A percentile compares a stretch with the other conserved stretches of the same genome.
Evolutionary conservation across 2,797 vertebrate genomes (phyloP).

Genomic region (Tauraco hartlaubi): DNA sequence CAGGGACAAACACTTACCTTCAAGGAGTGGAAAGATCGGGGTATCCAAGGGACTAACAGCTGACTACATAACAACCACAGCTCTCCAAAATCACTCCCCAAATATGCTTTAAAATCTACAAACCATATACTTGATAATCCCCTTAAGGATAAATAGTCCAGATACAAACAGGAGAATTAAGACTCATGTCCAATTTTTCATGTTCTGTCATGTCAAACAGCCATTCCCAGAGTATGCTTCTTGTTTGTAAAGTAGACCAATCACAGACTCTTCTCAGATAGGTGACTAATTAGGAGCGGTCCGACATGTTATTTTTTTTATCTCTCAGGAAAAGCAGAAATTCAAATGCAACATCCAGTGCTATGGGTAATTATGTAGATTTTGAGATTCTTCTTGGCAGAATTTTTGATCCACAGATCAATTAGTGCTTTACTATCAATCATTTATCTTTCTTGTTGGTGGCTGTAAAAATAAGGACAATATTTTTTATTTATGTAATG

Average conservation of each 20-base stretch:
- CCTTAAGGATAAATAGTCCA: background rate
- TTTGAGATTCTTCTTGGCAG: background rate
- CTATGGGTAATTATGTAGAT: background rate
- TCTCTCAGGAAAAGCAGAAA: background rate
- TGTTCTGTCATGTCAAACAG: background rate
- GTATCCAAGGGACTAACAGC: background rate
- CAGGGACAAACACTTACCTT: background rate
- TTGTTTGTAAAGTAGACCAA: background rate
- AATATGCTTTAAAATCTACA: conserved; percentile 1
- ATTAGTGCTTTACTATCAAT: background rate
- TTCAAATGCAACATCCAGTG: background rate
- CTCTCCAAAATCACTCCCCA: background rate
- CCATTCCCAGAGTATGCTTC: background rate
- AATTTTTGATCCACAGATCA: background rate
- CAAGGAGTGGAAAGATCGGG: conserved; percentile 2
- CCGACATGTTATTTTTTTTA: background rate
- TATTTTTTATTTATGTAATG: background rate
- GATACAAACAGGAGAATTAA: background rate
- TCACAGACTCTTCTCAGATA: background rate
- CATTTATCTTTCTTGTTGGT: background rate
- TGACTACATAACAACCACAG: background rate
- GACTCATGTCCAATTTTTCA: conserved; percentile 1
- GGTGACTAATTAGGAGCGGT: background rate
- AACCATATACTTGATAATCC: background rate
- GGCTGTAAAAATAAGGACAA: background rate